Evolutionary conservation across 2,113 vertebrate genomes (phyloP), one percentile per base, ranked within the genome.

Genomic region (Xiphophorus hellerii): DNA sequence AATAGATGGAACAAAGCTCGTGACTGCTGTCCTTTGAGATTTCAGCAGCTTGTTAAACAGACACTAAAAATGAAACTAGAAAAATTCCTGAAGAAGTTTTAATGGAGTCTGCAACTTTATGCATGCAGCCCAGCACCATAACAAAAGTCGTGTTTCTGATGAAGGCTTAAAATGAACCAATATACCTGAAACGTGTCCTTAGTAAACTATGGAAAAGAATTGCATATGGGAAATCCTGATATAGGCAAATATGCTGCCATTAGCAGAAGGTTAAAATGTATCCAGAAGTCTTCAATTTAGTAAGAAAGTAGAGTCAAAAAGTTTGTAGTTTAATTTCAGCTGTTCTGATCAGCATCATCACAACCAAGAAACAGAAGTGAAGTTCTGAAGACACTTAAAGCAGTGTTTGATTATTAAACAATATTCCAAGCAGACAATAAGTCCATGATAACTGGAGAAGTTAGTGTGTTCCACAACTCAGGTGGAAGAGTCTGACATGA

Each of bases 31-130:
- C 39, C 72, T 62, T 58, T 51, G 71, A 83, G 69, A 77, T 65
- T 86, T 67, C 31, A 62, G 48, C 35, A 63, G 68, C 79, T 83
- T 54, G 68, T 29, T 58, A 66, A 35, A 25, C 44, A 66, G 62
- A 82, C 62, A 48, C 62, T 70, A 25, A 60, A 22, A 74, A 76
- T 69, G n/a, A 73, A 2, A 33, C 22, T 33, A 48, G 9, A 64
- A 31, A 64, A 64, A 31, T 39, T 48, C 44, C 44, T 48, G 17
- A 48, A 48, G 44, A 39, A 39, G 4, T 58, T 25, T n/a, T 58
- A 58, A 58, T 58, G 51, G 51, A 9, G 51, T 20, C 51, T 58
- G 51, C 22, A 8, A 25, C 51, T 58, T 58, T 58, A 10, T 10
- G 51, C 44, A 48, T 48, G 20, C 5, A 6, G 14, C 44, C 1